Evolutionary conservation across 2,797 vertebrate genomes (phyloP), one percentile per base, ranked within the genome.

Genomic region (Crocidura indochinensis): DNA sequence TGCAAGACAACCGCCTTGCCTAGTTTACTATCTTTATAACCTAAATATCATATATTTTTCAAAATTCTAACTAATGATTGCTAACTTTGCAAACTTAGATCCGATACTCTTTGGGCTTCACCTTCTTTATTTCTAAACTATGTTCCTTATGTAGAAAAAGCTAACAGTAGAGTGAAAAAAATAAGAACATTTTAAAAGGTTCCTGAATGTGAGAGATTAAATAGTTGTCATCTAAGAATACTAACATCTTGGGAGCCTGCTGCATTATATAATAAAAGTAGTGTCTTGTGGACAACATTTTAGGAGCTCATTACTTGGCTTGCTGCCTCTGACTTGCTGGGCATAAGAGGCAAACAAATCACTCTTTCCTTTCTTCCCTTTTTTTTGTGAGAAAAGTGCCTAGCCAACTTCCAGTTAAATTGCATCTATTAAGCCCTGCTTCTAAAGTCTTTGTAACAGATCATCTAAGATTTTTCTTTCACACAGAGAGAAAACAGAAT

Each of bases 341-440:
- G 8, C 38, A 67, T 20, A 46, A 53, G 31, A 84, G 17, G 64
- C 17, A 60, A 60, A 22, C 51, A 91, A 79, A 74, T 72, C 29
- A 82, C 19, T 29, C 49, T 67, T 31, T 82, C 74, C 68, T 62
- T 62, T 31, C 79, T 68, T 84, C 60, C 20, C 10, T 91, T 87
- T 89, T 75, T 83, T 75, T 83, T 84, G 83, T 77, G 44, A 84
- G 29, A 83, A 72, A 15, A 69, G 68, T 77, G 56, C 44, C 15
- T 31, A 60, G 14, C 44, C 64, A 9, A 26, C 19, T 91, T 44
- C 29, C 31, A 24, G 49, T 20, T 53, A 77, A 20, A 26, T 31
- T 69, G 10, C 44, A 24, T 62, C 24, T 74, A 60, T 68, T 51
- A 77, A 82, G 68, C 60, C 47, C 79, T 26, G 12, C 44, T 80